Evolutionary conservation across 1,140 invertebrate genomes (phyloP), one percentile per base, ranked within the genome.

Genomic region (Hypsibius dujardini): DNA sequence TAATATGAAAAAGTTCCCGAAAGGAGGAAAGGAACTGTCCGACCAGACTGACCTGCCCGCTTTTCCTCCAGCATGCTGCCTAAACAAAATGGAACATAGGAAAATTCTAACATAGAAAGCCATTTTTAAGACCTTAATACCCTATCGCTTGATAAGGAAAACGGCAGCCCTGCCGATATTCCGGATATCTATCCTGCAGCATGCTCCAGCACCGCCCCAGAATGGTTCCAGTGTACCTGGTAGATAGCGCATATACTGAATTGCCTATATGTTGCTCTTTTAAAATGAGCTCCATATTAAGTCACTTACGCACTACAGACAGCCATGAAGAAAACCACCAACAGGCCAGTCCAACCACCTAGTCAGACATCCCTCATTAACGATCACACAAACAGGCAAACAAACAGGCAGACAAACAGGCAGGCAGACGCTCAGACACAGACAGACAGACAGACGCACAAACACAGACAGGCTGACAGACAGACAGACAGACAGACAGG

Each of bases 121-220:
- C 7, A 73, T 78, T 82, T 28, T 87, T 87, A 67, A 84, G 77
- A 0, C 86, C 82, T 69, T 82, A 78, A 12, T 83, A 77, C 1
- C 84, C 86, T 70, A 88, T 87, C 12, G 84, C 84, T 1, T 85
- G 80, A 76, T 87, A 88, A 0, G 87, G 87, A 75, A 86, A 84
- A 70, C 86, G 77, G 72, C 83, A 82, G 50, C 81, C 79, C 62
- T 76, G 79, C 74, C 81, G 77, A 76, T 85, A 84, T 72, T 87
- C 82, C 0, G 84, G 83, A 76, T 84, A 85, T 1, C 86, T 76
- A 60, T 85, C 83, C 76, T 87, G 84, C 45, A 89, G 74, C n/a
- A 88, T 86, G 46, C 83, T 78, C 87, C 87, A 88, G 76, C 86
- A 86, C 56, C 82, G 80, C 0, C 85, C 86, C 0, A 89, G 78